Base-by-base conservation (phyloP, 2,113 vertebrate species). In the Zosterops borbonicus region DNA sequence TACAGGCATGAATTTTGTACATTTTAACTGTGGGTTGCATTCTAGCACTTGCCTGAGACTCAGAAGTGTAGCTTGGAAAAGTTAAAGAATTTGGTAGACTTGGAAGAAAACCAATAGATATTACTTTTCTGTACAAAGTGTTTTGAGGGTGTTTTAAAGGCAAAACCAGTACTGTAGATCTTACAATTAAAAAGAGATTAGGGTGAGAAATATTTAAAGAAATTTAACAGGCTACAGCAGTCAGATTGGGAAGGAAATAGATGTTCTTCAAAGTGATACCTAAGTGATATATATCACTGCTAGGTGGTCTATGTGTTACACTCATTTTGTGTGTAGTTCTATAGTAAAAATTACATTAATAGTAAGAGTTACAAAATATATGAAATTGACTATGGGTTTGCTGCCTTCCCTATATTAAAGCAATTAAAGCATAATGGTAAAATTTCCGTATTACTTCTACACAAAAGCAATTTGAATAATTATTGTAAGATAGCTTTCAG, bases 391-490 rank as follows among this genome's bases (percentile, higher is more conserved):
- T 75, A 10, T 67, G 46, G 0, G 25, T 96, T 93, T 73, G 21
- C 16, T 79, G n/a, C 39, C 19, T 93, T 75, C 15, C 9, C 71
- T 82, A 33, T 64, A 91, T 83, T 58, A 75, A 96, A 82, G 44
- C 44, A 87, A 94, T 93, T 95, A 92, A 95, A 95, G 50, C 15
- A 83, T 37, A 76, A 82, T 49, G 13, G 28, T 59, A 91, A 89
- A 28, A 64, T 67, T 90, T 90, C 49, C 60, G 9, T 85, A 71
- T 65, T 87, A 84, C 24, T 80, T 47, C 39, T 81, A 84, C 55
- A 42, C 42, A 29, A 53, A 85, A 29, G n/a, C 2, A 2, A 87
- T 85, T 84, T 62, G 50, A 96, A 79, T n/a, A 92, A 49, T 78
- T 92, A 83, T 71, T 90, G 21, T 33, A 68, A 84, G 37, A 21